A percentile compares a stretch with the other conserved stretches of the same genome.
Evolutionary conservation across 2,888 invertebrate species (phyloP).

Genomic region (Eumacrocentrus americanus): DNA sequence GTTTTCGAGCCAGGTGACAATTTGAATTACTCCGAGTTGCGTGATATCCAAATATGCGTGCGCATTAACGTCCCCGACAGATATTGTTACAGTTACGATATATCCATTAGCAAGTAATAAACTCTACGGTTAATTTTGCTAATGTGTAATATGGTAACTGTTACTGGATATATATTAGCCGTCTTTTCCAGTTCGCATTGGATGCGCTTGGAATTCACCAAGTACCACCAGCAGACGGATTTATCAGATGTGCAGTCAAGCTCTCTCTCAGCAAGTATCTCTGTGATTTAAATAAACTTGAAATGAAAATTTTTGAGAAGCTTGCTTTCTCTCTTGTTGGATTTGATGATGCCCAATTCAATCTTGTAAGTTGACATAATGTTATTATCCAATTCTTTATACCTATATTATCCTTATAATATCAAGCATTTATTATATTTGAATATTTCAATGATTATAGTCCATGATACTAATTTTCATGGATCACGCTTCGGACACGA

Average conservation of each 20-base stretch:
- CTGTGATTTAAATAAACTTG: neutral
- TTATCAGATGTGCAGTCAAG: neutral
- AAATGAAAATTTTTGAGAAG: neutral
- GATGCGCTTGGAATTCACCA: neutral
- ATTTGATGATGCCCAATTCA: neutral
- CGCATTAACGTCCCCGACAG: no score
- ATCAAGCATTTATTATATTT: neutral
- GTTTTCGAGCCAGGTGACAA: no score
- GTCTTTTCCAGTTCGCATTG: no score
- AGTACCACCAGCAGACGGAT: neutral
- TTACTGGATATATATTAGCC: no score
- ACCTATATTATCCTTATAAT: no score
- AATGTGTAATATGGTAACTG: no score
- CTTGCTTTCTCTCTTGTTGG: neutral
- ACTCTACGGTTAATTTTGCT: no score
- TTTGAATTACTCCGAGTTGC: no score
- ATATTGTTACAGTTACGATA: no score
- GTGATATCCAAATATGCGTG: no score
- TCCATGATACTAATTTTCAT: slow-evolving; percentile 72
- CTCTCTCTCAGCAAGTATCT: neutral
- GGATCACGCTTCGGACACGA: slow-evolving; percentile 75
- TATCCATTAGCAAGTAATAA: no score
- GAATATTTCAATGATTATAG: no score
- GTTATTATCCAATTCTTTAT: slow-evolving; percentile 71
- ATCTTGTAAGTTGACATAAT: neutral